Conservation (phyloP, 1,140 invertebrate genomes). For the Drosophila funebris region DNA sequence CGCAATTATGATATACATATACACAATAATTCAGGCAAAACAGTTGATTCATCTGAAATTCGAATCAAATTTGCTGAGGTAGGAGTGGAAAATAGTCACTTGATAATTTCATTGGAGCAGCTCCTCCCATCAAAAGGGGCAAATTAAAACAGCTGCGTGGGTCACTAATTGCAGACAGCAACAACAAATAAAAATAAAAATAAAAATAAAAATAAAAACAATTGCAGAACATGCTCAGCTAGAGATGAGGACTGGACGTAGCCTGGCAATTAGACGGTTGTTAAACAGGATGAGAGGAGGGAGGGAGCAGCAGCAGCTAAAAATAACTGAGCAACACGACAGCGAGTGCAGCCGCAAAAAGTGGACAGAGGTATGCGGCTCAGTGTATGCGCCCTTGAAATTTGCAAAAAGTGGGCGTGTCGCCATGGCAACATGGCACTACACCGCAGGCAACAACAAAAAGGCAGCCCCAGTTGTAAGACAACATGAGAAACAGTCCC, state of each 20-base stretch:
- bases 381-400: constrained; percentile 71
- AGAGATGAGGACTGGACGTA: neutral
- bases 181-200: neutral
- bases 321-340: constrained; percentile 25
- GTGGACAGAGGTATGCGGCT: constrained; percentile 24
- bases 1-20: neutral
- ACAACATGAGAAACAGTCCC: neutral
- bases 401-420: constrained; percentile 64
- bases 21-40: neutral
- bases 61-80: neutral
- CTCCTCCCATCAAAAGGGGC: neutral
- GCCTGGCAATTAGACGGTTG: constrained; percentile 34
- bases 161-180: constrained; percentile 18
- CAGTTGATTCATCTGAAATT: constrained; percentile 6
- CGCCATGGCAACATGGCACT: constrained; percentile 54
- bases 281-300: neutral
- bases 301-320: constrained; percentile 19
- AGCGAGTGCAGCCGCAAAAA: constrained; percentile 32
- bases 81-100: neutral
- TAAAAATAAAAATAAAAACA: constrained; percentile 1
- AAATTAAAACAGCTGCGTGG: constrained; percentile 21
- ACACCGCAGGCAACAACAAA: constrained; percentile 6
- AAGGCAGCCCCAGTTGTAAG: constrained; percentile 6
- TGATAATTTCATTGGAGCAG: neutral
- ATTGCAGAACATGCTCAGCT: constrained; percentile 23